phyloP scores from a whole-genome alignment of 2,113 vertebrate species.

The Hippocampus zosterae region DNA sequence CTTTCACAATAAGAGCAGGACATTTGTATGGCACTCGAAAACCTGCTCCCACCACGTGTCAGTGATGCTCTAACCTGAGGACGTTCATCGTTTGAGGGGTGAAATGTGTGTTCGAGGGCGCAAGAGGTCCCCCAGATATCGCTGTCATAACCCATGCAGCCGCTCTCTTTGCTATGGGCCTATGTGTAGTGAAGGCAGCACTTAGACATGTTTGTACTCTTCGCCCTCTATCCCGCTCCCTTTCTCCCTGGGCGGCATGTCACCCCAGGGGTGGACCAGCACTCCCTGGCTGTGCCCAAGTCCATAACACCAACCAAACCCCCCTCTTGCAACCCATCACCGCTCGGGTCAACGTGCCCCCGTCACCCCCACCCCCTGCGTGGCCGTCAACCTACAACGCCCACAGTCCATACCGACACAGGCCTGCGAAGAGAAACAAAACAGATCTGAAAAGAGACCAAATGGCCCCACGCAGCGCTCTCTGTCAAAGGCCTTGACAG shows the following conservation, averaged over 20 bases:
- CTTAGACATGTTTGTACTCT: conserved; percentile 78
- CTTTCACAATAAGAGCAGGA: too few species aligned
- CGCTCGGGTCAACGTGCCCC: conserved; percentile 58
- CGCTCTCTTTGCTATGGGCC: conserved; percentile 61
- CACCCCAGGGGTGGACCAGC: conserved; percentile 59
- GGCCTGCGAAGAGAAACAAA: conserved; percentile 67
- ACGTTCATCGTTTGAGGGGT: conserved; percentile 50
- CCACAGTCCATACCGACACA: conserved; percentile 57
- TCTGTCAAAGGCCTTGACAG: conserved; percentile 65
- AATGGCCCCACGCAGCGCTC: conserved; percentile 57
- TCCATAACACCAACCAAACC: conserved; percentile 66
- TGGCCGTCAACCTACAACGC: conserved; percentile 42
- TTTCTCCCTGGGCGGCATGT: conserved; percentile 61
- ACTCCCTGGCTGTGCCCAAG: conserved; percentile 63
- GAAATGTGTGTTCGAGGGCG: conserved; percentile 62
- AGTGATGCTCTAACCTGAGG: conserved; percentile 51
- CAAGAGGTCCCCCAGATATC: conserved; percentile 64
- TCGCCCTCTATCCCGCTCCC: conserved; percentile 65
- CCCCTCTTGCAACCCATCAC: conserved; percentile 37
- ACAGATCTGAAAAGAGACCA: conserved; percentile 68
- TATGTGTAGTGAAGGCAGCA: conserved; percentile 76
- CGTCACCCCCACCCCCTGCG: conserved; percentile 24
- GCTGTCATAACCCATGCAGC: conserved; percentile 74
- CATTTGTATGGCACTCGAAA: conserved; percentile 24
- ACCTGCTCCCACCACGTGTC: conserved; percentile 47